Conservation (phyloP, 2,888 invertebrate genomes). For the Tridacna gigas region DNA sequence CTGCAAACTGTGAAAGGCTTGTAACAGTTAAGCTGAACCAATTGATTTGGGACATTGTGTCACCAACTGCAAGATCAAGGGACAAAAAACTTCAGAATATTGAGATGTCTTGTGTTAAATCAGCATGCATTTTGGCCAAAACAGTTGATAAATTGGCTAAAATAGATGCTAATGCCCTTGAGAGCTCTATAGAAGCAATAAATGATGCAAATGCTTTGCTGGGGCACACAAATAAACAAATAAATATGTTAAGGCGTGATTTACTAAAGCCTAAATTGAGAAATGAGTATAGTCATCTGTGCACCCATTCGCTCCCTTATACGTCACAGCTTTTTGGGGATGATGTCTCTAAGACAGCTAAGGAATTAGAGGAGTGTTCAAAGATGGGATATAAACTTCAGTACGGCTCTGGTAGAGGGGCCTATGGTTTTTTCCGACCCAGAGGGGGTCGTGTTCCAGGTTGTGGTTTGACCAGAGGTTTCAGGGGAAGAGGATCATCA, state of each 20-base stretch:
- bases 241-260: slow-evolving; percentile 18
- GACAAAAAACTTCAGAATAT: slow-evolving; percentile 38
- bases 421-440: neutral
- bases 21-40: slow-evolving; percentile 40
- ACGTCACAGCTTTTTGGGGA: neutral
- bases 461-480: slow-evolving; percentile 4
- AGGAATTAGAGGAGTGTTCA: slow-evolving; percentile 16
- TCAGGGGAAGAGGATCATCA: slow-evolving; percentile 8
- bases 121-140: slow-evolving; percentile 39
- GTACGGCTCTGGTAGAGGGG: neutral
- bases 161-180: slow-evolving; percentile 6
- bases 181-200: slow-evolving; percentile 11
- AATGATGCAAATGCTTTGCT: slow-evolving; percentile 35
- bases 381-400: slow-evolving; percentile 1
- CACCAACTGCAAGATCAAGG: slow-evolving; percentile 17
- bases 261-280: slow-evolving; percentile 18
- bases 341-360: slow-evolving; percentile 1
- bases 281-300: slow-evolving; percentile 16
- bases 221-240: slow-evolving; percentile 38
- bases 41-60: slow-evolving; percentile 42
- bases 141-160: slow-evolving; percentile 26
- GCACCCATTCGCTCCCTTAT: slow-evolving; percentile 6
- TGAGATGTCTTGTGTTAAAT: slow-evolving; percentile 34
- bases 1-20: slow-evolving; percentile 43
- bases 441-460: neutral